Conservation (phyloP, 30 jellyfish, hydroid and myxozoan species). For the Aurelia sp. region DNA sequence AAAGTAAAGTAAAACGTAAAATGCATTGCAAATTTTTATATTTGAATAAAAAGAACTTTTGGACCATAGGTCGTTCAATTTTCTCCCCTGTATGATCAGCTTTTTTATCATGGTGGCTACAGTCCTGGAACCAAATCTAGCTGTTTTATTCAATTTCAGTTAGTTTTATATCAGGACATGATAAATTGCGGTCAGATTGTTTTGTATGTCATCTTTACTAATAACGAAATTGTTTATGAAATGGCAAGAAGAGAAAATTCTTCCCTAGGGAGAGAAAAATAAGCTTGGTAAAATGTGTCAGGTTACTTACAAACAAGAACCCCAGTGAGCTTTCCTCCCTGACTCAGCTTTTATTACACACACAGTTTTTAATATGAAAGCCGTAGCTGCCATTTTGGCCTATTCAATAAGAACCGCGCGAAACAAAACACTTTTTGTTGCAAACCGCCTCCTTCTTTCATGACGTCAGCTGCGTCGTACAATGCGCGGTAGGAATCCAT, state of each 20-base stretch:
- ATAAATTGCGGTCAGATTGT: too few relatives aligned
- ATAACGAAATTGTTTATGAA: not conserved
- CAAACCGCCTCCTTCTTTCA: conserved; percentile 48
- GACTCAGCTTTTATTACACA: not conserved
- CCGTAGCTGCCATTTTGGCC: not conserved
- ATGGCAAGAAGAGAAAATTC: not conserved
- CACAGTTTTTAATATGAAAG: not conserved
- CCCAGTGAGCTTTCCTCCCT: not conserved
- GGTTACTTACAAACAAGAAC: not conserved
- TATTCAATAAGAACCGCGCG: conserved; percentile 22
- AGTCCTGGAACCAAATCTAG: not conserved
- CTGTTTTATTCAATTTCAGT: not conserved
- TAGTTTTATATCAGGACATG: not conserved
- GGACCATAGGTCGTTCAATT: too few relatives aligned
- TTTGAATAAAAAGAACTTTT: too few relatives aligned
- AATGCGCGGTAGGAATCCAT: conserved; percentile 33
- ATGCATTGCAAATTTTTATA: too few relatives aligned
- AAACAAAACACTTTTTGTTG: conserved; percentile 5
- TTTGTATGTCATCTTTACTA: too few relatives aligned
- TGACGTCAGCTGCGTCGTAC: conserved; percentile 52
- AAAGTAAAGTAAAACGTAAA: too few relatives aligned
- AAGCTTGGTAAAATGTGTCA: not conserved
- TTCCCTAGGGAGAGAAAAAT: not conserved
- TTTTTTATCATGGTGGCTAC: too few relatives aligned
- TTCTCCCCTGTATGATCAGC: too few relatives aligned